Percentiles rank a stretch among this genome's conserved stretches.
These are phyloP conservation scores for Dipodomys merriami DNA, from an alignment of 2,113 vertebrate genomes.

Conservation along the genomic window DNA sequence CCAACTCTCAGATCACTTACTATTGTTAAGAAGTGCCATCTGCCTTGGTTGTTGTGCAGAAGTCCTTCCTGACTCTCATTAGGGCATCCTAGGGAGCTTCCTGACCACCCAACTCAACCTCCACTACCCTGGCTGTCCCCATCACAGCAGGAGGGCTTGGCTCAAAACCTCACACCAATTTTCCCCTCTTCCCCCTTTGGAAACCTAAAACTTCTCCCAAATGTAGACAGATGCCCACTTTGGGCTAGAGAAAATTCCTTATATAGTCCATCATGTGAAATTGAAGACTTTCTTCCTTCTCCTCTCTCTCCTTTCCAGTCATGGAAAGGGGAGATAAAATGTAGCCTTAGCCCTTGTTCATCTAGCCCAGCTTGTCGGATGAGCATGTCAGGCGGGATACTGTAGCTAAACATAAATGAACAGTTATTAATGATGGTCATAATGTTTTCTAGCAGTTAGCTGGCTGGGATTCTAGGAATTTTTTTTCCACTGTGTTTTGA, in stretches of 20 bases:
- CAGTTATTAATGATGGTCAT: conserved; percentile 88
- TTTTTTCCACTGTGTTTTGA: conserved; percentile 89
- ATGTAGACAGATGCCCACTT: conserved; percentile 41
- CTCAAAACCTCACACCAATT: conserved; percentile 65
- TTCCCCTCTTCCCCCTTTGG: conserved; percentile 43
- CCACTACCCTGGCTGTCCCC: background rate
- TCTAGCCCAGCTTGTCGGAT: conserved; percentile 77
- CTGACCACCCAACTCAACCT: conserved; percentile 53
- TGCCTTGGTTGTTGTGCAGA: conserved; percentile 44
- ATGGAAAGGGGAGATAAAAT: conserved; percentile 53
- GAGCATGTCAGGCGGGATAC: conserved; percentile 81
- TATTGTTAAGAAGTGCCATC: conserved; percentile 73
- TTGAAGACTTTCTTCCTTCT: background rate
- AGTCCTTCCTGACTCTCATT: conserved; percentile 26
- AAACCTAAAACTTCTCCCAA: conserved; percentile 38
- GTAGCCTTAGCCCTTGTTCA: conserved; percentile 70
- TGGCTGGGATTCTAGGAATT: conserved; percentile 88
- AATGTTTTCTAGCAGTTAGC: conserved; percentile 89
- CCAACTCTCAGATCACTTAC: conserved; percentile 67
- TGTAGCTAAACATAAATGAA: conserved; percentile 89
- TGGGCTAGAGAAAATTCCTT: conserved; percentile 52
- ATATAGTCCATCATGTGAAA: conserved; percentile 4
- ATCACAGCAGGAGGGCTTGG: conserved; percentile 62
- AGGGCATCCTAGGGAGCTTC: conserved; percentile 56
- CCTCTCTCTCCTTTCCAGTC: conserved; percentile 22